Percentiles rank a stretch among this genome's conserved stretches.
Conservation (phyloP, 1,140 invertebrate genomes). For the Brachionus plicatilis region DNA sequence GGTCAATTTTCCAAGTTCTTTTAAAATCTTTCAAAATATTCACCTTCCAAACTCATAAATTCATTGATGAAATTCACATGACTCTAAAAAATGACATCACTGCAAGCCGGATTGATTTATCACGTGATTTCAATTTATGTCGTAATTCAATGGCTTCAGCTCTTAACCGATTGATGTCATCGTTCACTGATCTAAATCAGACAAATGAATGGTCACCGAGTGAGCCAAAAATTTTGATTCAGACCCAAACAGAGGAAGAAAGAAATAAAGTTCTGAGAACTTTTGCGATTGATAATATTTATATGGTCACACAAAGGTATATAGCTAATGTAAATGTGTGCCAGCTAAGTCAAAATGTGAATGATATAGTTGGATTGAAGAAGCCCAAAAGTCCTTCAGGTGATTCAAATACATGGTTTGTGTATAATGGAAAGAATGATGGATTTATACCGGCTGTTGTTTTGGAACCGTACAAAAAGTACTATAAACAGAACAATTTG, state of each 20-base stretch:
- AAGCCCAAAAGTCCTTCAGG: background rate
- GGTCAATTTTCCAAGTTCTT: background rate
- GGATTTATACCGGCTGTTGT: slow-evolving; percentile 5
- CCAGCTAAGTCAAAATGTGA: background rate
- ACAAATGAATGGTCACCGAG: background rate
- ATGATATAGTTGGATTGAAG: slow-evolving; percentile 33
- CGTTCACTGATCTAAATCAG: background rate
- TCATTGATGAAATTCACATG: background rate
- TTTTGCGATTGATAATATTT: slow-evolving; percentile 17
- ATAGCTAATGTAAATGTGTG: background rate
- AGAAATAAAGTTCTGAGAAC: background rate
- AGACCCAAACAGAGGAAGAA: background rate
- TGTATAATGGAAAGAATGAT: background rate
- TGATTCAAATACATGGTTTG: slow-evolving; percentile 24
- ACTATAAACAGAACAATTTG: background rate
- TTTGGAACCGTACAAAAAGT: background rate
- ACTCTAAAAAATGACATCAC: background rate
- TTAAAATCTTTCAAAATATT: slow-evolving; percentile 15
- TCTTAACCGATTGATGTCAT: background rate
- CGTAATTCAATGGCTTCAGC: background rate
- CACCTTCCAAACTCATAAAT: background rate
- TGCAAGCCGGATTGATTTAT: background rate
- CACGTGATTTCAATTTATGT: background rate
- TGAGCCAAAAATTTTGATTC: background rate
- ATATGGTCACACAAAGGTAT: slow-evolving; percentile 18